Percentiles rank a stretch among this genome's conserved stretches.
These are phyloP conservation scores for Uloborus diversus DNA, from an alignment of 1,140 invertebrate genomes.

Conservation along the genomic window DNA sequence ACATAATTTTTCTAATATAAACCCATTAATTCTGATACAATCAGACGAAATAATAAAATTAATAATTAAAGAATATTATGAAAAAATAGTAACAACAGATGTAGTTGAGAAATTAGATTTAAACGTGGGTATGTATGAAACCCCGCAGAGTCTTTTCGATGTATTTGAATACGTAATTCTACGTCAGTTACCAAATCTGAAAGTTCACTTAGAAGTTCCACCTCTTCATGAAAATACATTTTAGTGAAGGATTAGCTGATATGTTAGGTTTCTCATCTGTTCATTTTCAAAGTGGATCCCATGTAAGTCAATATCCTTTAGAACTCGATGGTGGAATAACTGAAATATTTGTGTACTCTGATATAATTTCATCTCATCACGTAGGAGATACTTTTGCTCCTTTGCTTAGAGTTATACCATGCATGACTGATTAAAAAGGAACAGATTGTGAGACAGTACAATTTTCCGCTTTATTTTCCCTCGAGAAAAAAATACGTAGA, in stretches of 20 bases:
- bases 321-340: not conserved
- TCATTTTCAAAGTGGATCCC: not conserved
- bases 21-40: too few relatives aligned
- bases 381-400: not conserved
- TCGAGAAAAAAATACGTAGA: not conserved
- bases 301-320: not conserved
- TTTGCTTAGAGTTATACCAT: not conserved
- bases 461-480: not conserved
- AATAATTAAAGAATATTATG: too few relatives aligned
- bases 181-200: not conserved
- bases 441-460: not conserved
- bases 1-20: too few relatives aligned
- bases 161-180: constrained; percentile 2
- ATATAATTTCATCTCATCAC: not conserved
- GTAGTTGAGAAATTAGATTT: too few relatives aligned
- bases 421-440: not conserved
- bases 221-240: not conserved
- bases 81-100: too few relatives aligned
- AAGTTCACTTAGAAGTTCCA: not conserved
- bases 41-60: too few relatives aligned
- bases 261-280: not conserved
- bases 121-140: not conserved
- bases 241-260: not conserved
- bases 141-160: not conserved
- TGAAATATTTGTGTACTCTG: constrained; percentile 2